Base-by-base conservation (phyloP, 2,797 vertebrate genomes). In the Leptatherina wallacei region DNA sequence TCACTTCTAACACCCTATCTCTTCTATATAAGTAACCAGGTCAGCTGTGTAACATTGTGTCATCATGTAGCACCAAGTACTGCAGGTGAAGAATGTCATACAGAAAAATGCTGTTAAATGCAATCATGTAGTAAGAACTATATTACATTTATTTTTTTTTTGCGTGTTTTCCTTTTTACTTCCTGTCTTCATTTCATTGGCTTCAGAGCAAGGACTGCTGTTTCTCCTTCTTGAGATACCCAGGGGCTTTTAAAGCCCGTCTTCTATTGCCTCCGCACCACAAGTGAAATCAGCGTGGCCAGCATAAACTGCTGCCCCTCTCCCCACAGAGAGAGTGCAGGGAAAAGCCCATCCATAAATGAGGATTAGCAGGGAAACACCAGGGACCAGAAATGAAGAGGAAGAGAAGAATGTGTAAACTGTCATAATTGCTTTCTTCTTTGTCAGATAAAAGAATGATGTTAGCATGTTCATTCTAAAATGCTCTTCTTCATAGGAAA, bases 341-440 rank as follows among this genome's bases (percentile, higher is more conserved):
- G 89, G 86, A 80, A 92, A 91, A 91, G 80, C 86, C 83, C 44
- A 33, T 79, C 84, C 77, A 90, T 91, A 92, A 93, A 93, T 69
- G 62, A 71, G 92, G 90, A 93, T 95, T 93, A 93, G 80, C 75
- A 82, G 77, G 57, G 51, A 63, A 62, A 75, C 77, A 66, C 62
- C 22, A 71, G 65, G 60, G 69, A 70, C 65, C 59, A 68, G 78
- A 29, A 85, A 85, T 73, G 62, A 59, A 59, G 66, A 32, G 38
- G 49, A 69, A 49, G 66, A 70, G 57, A 56, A 56, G 29, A 56
- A 29, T 18, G 16, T 30, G 14, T 56, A 30, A 56, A 30, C 54
- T 16, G 29, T 18, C 54, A 32, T 56, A 32, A 30, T 11, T 49
- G 47, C 47, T 22, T 49, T 49, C 20, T 49, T 49, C 44, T 22